A percentile compares a stretch with the other conserved stretches of the same genome.
Conservation (phyloP, 92 coral and sea anemone species). For the Pocillopora grandis region DNA sequence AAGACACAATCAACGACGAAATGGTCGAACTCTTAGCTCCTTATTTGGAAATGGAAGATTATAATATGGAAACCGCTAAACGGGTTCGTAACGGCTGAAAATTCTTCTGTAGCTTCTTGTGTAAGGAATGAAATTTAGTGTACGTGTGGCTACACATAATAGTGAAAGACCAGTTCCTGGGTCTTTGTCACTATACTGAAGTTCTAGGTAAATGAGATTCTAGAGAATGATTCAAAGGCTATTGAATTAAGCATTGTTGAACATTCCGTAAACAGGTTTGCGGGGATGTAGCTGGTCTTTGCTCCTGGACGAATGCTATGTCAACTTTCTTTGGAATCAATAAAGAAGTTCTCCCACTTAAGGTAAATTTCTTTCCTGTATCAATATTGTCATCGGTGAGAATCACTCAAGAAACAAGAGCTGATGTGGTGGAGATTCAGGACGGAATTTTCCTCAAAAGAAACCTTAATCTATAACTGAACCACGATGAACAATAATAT, state of each 20-base stretch:
- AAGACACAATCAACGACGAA: slow-evolving; percentile 94
- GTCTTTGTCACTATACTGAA: no score
- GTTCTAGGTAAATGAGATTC: neutral
- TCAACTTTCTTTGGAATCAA: slow-evolving; percentile 94
- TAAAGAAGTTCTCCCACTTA: slow-evolving; percentile 93
- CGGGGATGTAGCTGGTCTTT: slow-evolving; percentile 98
- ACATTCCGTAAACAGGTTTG: slow-evolving; percentile 70
- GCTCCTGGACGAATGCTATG: slow-evolving; percentile 98
- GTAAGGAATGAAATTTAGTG: no score
- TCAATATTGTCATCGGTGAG: neutral
- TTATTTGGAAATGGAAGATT: slow-evolving; percentile 87
- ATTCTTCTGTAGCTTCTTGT: no score
- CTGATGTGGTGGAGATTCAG: no score
- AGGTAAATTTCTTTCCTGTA: slow-evolving; percentile 56
- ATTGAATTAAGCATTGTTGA: neutral
- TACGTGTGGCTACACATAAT: no score
- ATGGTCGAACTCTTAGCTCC: slow-evolving; percentile 93
- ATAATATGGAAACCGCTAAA: slow-evolving; percentile 92
- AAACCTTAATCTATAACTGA: no score
- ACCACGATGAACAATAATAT: no score
- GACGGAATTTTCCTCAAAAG: no score
- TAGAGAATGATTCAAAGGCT: no score
- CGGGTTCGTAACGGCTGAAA: slow-evolving; percentile 59
- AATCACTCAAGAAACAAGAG: neutral
- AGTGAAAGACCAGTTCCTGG: neutral